Base-by-base conservation (phyloP, 2,888 invertebrate species). In the Xanthia togata region DNA sequence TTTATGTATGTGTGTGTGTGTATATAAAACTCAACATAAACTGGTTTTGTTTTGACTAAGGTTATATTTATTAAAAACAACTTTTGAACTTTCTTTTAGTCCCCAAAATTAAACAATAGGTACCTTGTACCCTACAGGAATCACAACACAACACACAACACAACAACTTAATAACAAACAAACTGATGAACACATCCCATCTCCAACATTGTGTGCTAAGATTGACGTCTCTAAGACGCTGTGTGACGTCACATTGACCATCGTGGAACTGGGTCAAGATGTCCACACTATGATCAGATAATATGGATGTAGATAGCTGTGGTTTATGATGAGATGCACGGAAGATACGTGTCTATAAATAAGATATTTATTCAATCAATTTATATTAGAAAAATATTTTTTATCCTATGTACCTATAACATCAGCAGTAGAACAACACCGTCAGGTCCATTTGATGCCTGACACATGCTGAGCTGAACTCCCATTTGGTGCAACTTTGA, bases 231-330 rank as follows among this genome's bases (percentile, higher is more conserved):
- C 63, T 59, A 78, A 83, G 83, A 78, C 38, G 59, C 12, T n/a
- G n/a, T 38, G 8, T 69, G 79, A 83, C 59, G 79, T 64, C 78
- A 78, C 26, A 31, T 17, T 55, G 64, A 53, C 59, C 59, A 83
- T 44, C 35, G 35, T n/a, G 55, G 41, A 79, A 83, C 35, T 83
- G 44, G 83, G 78, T 79, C 83, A 79, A 79, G 78, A 83, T 59
- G 38, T 38, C 26, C 68, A 64, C 47, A n/a, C 63, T 44, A 68
- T 31, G 44, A 14, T 1, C 20, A 76, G 31, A 63, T 20, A 3
- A 20, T 50, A 50, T 50, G 50, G 23, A 8, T 50, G 4, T 35
- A 26, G 64, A 59, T 75, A 41, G 9, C 9, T 57, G 38, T 9
- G n/a, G n/a, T 50, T 35, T 50, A 31, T 50, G 8, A 11, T 9